These are phyloP conservation scores for Trachymyrmex cornetzi DNA, from an alignment of 1,140 invertebrate species.

Conservation along the genomic window DNA sequence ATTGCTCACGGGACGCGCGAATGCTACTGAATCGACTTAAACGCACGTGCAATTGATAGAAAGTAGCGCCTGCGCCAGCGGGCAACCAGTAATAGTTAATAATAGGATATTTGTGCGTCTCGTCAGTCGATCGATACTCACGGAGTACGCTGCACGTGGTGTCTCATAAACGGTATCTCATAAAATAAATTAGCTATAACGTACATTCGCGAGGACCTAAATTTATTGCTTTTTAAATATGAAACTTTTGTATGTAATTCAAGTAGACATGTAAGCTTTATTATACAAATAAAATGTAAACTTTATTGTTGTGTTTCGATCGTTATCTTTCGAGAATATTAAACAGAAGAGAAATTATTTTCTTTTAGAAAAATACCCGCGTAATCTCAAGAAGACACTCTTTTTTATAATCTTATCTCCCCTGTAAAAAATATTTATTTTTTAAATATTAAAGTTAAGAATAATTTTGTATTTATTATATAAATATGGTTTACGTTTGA, in stretches of 20 bases:
- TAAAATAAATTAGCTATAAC: background rate
- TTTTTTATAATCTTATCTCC: background rate
- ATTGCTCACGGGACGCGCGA: background rate
- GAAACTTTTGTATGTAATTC: too few relatives aligned
- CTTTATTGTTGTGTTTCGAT: background rate
- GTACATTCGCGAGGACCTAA: background rate
- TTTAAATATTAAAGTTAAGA: background rate
- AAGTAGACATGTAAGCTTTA: too few relatives aligned
- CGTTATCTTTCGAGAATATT: background rate
- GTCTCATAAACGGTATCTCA: background rate
- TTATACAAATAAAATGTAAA: too few relatives aligned
- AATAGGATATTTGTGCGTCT: constrained; percentile 18
- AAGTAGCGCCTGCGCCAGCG: constrained; percentile 37
- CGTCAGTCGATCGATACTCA: constrained; percentile 34
- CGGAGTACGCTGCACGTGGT: background rate
- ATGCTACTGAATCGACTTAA: constrained; percentile 15
- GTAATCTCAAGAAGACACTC: background rate
- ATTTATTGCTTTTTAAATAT: background rate
- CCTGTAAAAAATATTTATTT: background rate
- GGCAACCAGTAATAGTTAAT: background rate
- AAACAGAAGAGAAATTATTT: background rate
- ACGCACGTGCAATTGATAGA: background rate
- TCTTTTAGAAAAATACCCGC: background rate
- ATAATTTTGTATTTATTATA: background rate
- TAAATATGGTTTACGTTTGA: constrained; percentile 22